These are phyloP conservation scores for Meriones psammophilus DNA, from an alignment of 2,797 vertebrate species.

Conservation along the genomic window DNA sequence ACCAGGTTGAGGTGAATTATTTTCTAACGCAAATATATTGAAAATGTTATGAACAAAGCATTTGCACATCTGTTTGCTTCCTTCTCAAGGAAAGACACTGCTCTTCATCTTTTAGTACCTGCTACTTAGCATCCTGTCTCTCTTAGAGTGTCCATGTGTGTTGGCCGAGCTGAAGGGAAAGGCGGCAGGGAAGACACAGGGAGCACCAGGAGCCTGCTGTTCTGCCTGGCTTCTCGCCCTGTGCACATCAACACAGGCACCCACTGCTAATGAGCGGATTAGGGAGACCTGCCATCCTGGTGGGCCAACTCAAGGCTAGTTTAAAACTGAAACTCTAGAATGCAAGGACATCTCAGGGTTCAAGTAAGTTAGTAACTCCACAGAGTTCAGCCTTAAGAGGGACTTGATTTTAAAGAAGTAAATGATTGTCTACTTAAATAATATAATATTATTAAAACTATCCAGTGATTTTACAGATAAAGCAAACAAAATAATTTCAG, in stretches of 20 bases:
- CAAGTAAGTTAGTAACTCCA: not conserved
- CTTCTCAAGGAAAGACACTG: not conserved
- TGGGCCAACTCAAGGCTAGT: not conserved
- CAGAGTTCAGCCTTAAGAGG: not conserved
- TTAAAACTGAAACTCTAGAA: not conserved
- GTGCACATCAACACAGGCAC: not conserved
- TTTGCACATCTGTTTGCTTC: not conserved
- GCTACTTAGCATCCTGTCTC: not conserved
- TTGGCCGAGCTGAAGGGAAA: not conserved
- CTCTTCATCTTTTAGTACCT: not conserved
- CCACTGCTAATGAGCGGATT: not conserved
- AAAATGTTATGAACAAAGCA: not conserved
- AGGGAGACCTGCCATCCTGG: not conserved
- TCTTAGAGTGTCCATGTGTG: not conserved
- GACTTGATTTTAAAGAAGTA: not conserved
- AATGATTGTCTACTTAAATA: not conserved
- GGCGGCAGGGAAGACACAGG: not conserved
- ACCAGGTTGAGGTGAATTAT: not conserved
- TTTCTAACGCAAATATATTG: not conserved
- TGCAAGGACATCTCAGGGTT: not conserved
- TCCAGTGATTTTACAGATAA: not conserved
- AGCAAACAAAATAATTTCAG: not conserved
- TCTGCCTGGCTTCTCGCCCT: not conserved
- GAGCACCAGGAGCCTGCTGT: not conserved
- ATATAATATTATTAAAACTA: not conserved